Percentiles rank a stretch among this genome's conserved stretches.
These are phyloP conservation scores for Ormyrus nitidulus DNA, from an alignment of 2,888 invertebrate genomes.

Conservation along the genomic window DNA sequence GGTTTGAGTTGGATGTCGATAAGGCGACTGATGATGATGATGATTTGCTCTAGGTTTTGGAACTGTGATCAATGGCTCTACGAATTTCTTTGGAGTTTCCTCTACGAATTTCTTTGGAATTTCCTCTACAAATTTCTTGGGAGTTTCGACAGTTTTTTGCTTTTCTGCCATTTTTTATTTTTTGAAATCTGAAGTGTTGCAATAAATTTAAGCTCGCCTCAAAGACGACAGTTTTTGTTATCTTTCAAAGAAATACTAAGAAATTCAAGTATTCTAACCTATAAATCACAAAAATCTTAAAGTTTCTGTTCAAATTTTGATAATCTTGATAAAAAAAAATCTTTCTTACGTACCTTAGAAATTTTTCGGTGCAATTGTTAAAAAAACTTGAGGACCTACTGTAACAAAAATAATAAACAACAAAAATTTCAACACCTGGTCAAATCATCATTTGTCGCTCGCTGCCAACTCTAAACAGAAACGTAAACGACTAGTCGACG, in stretches of 20 bases:
- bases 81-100: constrained; percentile 64
- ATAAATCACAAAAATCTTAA: constrained; percentile 38
- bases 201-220: constrained; percentile 29
- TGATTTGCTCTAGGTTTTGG: constrained; percentile 69
- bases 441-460: constrained; percentile 1
- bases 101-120: constrained; percentile 65
- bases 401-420: constrained; percentile 31
- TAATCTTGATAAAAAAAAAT: no score
- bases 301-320: not conserved
- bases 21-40: constrained; percentile 56
- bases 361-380: not conserved
- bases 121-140: constrained; percentile 65
- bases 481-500: no score
- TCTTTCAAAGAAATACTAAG: constrained; percentile 6
- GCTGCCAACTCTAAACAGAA: no score
- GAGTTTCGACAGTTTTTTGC: constrained; percentile 62
- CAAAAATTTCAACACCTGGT: not conserved
- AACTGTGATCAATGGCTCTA: constrained; percentile 69
- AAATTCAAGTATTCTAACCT: constrained; percentile 43
- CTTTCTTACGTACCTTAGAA: constrained; percentile 29
- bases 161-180: constrained; percentile 65
- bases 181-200: not conserved
- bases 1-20: no score
- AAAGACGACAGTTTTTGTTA: constrained; percentile 57
- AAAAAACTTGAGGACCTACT: not conserved